These are phyloP conservation scores for Smittia aterrima DNA, from an alignment of 2,888 invertebrate genomes.

Conservation along the genomic window DNA sequence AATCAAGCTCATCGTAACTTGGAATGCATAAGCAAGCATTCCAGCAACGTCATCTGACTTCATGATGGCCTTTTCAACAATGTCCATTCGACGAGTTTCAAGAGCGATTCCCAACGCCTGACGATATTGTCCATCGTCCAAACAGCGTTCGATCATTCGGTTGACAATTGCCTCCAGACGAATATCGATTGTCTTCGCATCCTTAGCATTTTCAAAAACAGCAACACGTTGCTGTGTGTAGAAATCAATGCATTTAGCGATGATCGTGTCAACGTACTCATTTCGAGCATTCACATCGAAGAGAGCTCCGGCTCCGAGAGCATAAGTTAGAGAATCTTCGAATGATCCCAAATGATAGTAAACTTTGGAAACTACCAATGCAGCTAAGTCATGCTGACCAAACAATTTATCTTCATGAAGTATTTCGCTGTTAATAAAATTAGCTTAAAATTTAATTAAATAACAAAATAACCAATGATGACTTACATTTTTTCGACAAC, in stretches of 20 bases:
- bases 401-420: conserved; percentile 90
- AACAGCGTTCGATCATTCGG: conserved; percentile 93
- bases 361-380: conserved; percentile 96
- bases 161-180: conserved; percentile 91
- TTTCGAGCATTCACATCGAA: conserved; percentile 93
- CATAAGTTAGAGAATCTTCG: conserved; percentile 95
- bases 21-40: conserved; percentile 93
- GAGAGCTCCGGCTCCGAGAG: conserved; percentile 89
- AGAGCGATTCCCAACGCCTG: conserved; percentile 95
- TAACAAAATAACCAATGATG: conserved; percentile 6
- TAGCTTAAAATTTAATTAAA: background rate
- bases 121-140: conserved; percentile 91
- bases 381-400: conserved; percentile 87
- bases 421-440: conserved; percentile 68
- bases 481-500: conserved; percentile 90
- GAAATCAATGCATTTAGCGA: conserved; percentile 96
- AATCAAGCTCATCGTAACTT: conserved; percentile 93
- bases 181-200: conserved; percentile 70
- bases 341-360: conserved; percentile 97
- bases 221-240: conserved; percentile 86
- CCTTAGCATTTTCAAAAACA: conserved; percentile 66
- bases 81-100: conserved; percentile 95
- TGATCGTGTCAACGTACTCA: conserved; percentile 95
- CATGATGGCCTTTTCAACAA: conserved; percentile 89
- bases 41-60: conserved; percentile 85